These are phyloP conservation scores for Scomber colias DNA, from an alignment of 2,113 vertebrate species.

Conservation along the genomic window DNA sequence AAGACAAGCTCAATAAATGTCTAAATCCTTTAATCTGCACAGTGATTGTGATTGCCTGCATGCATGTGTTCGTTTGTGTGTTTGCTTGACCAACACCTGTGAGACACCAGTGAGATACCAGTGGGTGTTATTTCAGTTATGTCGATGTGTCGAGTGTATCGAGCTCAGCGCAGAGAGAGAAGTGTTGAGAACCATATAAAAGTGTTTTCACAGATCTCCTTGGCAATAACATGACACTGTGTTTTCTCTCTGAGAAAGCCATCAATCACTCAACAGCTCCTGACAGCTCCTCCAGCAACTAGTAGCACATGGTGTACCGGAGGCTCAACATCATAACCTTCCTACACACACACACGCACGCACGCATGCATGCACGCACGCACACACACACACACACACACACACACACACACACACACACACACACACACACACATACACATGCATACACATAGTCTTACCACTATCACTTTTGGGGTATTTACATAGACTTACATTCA, in stretches of 20 bases:
- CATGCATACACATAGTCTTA: not conserved
- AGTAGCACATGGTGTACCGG: constrained; percentile 62
- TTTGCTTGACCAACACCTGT: constrained; percentile 28
- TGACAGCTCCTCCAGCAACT: constrained; percentile 60
- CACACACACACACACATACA: constrained; percentile 30
- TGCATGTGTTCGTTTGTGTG: constrained; percentile 12
- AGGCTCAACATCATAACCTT: constrained; percentile 37
- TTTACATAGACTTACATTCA: no score
- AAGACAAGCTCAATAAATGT: not conserved
- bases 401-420: constrained; percentile 24
- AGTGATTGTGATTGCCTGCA: not conserved
- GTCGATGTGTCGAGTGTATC: constrained; percentile 25
- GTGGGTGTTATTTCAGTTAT: constrained; percentile 33
- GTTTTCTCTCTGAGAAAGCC: constrained; percentile 52
- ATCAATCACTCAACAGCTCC: constrained; percentile 72
- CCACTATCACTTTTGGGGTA: no score
- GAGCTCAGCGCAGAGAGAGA: constrained; percentile 17
- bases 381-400: no score
- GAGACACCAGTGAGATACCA: constrained; percentile 15
- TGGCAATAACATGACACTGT: constrained; percentile 51
- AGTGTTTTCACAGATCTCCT: constrained; percentile 56
- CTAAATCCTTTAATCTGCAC: no score
- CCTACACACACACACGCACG: constrained; percentile 8
- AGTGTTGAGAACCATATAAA: constrained; percentile 28
- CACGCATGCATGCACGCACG: no score